phyloP scores from a whole-genome alignment of 2,797 vertebrate species.

The Austrolebias charrua region DNA sequence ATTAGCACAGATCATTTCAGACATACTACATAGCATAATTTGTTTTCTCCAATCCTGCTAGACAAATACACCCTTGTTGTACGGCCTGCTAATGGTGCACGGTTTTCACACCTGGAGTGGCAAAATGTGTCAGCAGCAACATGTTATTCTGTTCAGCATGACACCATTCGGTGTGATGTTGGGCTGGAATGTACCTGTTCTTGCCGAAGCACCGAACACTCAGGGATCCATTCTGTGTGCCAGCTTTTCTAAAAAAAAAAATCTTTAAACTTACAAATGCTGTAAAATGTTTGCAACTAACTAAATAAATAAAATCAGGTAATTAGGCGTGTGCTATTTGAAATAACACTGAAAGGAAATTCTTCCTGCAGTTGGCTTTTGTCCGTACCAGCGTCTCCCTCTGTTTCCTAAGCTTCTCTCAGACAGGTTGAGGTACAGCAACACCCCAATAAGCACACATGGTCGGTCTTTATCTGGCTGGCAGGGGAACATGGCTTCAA shows the following conservation, averaged over 20 bases:
- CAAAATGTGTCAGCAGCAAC: neutral
- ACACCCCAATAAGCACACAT: constrained; percentile 68
- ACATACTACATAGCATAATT: neutral
- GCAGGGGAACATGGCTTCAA: constrained; percentile 53
- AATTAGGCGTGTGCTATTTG: constrained; percentile 17
- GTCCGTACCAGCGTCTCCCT: constrained; percentile 52
- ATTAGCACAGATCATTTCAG: neutral
- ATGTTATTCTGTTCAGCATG: neutral
- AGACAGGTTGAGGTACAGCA: constrained; percentile 50
- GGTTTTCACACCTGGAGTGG: constrained; percentile 5
- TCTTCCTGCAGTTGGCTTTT: constrained; percentile 46
- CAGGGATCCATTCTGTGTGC: constrained; percentile 27
- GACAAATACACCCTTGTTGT: neutral
- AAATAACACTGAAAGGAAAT: constrained; percentile 64
- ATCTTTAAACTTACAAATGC: constrained; percentile 7
- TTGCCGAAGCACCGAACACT: neutral
- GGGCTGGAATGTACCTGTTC: neutral
- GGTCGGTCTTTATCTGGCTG: constrained; percentile 68
- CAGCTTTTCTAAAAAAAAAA: constrained; percentile 27
- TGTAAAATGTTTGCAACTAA: constrained; percentile 9
- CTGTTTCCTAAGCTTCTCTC: constrained; percentile 53
- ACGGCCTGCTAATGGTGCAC: neutral
- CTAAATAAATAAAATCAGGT: neutral
- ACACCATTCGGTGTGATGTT: neutral
- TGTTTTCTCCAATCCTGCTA: neutral